These are phyloP conservation scores for Adelges cooleyi DNA, from an alignment of 1,140 invertebrate species.

Conservation along the genomic window DNA sequence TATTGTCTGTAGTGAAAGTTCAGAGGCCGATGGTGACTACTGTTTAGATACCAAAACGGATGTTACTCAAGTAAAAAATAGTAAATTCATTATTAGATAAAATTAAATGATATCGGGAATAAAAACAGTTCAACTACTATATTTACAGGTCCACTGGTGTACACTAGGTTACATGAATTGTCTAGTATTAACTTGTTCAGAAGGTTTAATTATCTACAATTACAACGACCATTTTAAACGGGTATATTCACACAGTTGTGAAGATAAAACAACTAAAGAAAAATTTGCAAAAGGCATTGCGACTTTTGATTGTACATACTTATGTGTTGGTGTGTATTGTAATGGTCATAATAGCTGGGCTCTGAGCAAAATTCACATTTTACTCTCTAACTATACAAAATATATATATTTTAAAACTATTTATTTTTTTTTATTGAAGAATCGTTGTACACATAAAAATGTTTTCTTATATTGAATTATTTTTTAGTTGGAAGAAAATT, in stretches of 20 bases:
- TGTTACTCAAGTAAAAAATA: not conserved
- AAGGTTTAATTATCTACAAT: not conserved
- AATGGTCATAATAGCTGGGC: too few species aligned
- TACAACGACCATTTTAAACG: not conserved
- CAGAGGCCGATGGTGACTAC: not conserved
- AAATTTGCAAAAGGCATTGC: conserved; percentile 3
- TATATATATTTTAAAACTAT: too few species aligned
- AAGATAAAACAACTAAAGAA: not conserved
- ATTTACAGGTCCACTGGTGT: not conserved
- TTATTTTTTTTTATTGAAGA: too few species aligned
- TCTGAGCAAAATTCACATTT: too few species aligned
- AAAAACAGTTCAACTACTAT: too few species aligned
- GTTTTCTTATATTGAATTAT: too few species aligned
- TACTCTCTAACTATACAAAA: too few species aligned
- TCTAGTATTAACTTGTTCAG: not conserved
- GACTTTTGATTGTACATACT: not conserved
- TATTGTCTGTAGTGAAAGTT: not conserved
- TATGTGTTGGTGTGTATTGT: not conserved
- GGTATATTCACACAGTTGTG: not conserved
- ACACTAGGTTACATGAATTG: conserved; percentile 13
- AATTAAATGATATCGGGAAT: too few species aligned
- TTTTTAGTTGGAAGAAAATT: too few species aligned
- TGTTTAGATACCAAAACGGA: not conserved
- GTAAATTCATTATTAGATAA: too few species aligned
- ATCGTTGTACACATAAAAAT: too few species aligned